These are phyloP conservation scores for Lycaon pictus DNA, from an alignment of 2,113 vertebrate genomes.

Conservation along the genomic window DNA sequence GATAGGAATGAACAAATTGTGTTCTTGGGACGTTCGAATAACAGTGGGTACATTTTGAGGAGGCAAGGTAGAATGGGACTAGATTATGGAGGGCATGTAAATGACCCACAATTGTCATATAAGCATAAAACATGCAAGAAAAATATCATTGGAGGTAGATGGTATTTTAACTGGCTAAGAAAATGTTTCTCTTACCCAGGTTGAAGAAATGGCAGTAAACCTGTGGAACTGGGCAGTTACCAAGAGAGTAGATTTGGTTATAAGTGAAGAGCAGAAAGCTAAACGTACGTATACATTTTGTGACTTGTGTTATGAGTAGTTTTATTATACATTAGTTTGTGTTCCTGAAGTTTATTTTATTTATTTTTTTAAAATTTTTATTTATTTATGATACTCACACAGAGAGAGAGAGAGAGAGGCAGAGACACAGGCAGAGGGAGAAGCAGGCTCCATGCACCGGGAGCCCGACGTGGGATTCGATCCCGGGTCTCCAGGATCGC, in stretches of 20 bases:
- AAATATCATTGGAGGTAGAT: background rate
- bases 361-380: no score
- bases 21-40: background rate
- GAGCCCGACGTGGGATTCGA: no score
- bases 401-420: no score
- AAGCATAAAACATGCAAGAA: slow-evolving; percentile 19
- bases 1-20: slow-evolving; percentile 23
- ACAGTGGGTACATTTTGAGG: background rate
- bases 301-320: background rate
- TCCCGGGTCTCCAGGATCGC: no score
- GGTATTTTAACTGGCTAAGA: slow-evolving; percentile 46
- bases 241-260: slow-evolving; percentile 83
- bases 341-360: background rate
- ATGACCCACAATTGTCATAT: background rate
- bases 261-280: slow-evolving; percentile 90
- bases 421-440: no score
- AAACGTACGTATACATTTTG: slow-evolving; percentile 87
- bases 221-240: slow-evolving; percentile 96
- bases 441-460: no score
- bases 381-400: no score
- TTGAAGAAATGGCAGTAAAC: slow-evolving; percentile 91
- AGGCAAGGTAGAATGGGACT: slow-evolving; percentile 6
- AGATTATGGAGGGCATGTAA: slow-evolving; percentile 13
- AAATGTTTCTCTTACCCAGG: slow-evolving; percentile 83
- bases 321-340: background rate